Conservation (phyloP, 2,888 invertebrate species). For the Phorcus lineatus region DNA sequence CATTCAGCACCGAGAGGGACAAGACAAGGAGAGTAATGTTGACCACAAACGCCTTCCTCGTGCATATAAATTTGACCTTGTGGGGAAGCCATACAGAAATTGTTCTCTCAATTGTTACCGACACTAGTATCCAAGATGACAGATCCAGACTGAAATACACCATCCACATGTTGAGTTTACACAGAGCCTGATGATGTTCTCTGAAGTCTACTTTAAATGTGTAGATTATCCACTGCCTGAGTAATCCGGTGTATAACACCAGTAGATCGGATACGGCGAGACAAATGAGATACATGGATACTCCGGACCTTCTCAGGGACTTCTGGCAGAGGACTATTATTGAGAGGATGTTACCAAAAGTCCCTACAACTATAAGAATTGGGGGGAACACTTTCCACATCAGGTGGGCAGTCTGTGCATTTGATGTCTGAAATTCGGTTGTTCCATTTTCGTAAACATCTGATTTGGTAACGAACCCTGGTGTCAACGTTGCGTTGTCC, state of each 20-base stretch:
- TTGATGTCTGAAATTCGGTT: too few relatives aligned
- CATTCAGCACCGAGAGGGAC: slow-evolving; percentile 29
- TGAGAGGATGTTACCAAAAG: background rate
- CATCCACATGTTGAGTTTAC: slow-evolving; percentile 38
- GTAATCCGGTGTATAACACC: slow-evolving; percentile 37
- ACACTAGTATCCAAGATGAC: slow-evolving; percentile 48
- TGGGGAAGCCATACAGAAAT: slow-evolving; percentile 48
- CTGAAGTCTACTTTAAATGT: slow-evolving; percentile 36
- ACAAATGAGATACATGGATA: background rate
- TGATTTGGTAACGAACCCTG: too few relatives aligned
- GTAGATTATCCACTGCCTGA: slow-evolving; percentile 43
- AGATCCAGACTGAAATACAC: slow-evolving; percentile 37
- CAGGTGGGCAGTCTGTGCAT: background rate
- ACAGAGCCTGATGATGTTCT: slow-evolving; percentile 24
- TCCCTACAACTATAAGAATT: background rate
- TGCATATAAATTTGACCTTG: slow-evolving; percentile 38
- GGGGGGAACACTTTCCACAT: background rate
- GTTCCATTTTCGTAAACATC: too few relatives aligned
- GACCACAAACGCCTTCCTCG: slow-evolving; percentile 34
- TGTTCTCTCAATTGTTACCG: slow-evolving; percentile 43
- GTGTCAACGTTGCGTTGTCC: too few relatives aligned
- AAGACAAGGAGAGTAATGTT: slow-evolving; percentile 23
- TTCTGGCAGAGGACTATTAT: background rate
- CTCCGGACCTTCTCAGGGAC: background rate
- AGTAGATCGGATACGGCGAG: slow-evolving; percentile 44